Percentiles rank a stretch among this genome's conserved stretches.
Evolutionary conservation across 2,113 vertebrate genomes (phyloP).

Genomic region (Dendrocopos noguchii): DNA sequence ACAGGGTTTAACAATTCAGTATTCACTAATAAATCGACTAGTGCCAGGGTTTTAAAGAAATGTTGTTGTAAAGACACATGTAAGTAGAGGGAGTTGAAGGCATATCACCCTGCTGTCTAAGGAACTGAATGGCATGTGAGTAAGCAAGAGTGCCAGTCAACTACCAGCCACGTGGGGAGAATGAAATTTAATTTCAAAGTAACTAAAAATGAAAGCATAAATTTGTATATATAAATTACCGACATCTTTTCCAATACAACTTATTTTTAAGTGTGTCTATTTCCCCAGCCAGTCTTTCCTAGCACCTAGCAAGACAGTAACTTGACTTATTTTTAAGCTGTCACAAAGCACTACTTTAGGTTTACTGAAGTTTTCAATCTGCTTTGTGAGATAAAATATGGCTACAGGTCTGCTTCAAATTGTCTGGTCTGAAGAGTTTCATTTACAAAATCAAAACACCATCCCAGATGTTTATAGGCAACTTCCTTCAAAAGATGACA

Average conservation of each 20-base stretch:
- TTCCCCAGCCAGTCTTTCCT: neutral
- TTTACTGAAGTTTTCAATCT: neutral
- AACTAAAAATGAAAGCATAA: neutral
- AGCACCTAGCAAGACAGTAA: neutral
- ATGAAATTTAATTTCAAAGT: neutral
- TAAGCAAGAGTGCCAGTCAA: neutral
- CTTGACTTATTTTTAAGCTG: neutral
- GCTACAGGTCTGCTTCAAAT: conserved; percentile 26
- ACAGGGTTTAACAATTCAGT: neutral
- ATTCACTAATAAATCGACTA: neutral
- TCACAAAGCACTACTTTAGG: neutral
- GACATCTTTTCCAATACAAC: neutral
- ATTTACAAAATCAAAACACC: conserved; percentile 21
- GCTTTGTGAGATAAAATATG: neutral
- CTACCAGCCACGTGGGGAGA: fast-evolving
- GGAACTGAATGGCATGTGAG: neutral
- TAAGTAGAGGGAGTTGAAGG: neutral
- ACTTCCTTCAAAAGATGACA: conserved; percentile 85
- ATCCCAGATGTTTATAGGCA: neutral
- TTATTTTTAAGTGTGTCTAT: neutral
- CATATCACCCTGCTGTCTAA: neutral
- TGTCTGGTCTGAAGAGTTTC: conserved; percentile 29
- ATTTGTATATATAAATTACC: neutral
- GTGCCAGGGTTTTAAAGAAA: neutral
- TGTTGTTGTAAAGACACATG: neutral